These are phyloP conservation scores for Cyclopterus lumpus DNA, from an alignment of 2,797 vertebrate genomes.

Conservation along the genomic window DNA sequence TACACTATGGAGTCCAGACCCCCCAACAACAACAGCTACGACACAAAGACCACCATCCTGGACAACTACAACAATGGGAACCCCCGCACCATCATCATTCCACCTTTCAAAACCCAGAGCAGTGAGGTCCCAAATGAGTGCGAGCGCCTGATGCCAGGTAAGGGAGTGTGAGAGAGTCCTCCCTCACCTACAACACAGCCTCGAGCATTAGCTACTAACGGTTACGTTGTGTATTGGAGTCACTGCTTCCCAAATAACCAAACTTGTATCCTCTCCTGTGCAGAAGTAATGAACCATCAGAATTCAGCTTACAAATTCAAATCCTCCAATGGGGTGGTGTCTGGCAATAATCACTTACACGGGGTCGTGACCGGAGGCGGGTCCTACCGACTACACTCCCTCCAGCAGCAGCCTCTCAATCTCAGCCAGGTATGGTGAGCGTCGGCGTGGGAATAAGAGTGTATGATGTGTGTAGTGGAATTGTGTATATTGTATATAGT, in stretches of 20 bases:
- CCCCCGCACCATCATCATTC: conserved; percentile 96
- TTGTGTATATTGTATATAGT: background rate
- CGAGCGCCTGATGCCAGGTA: conserved; percentile 93
- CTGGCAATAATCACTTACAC: conserved; percentile 90
- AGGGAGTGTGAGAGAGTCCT: conserved; percentile 9
- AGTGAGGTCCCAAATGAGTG: conserved; percentile 90
- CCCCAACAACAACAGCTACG: conserved; percentile 86
- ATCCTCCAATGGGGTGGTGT: conserved; percentile 90
- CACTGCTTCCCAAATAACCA: background rate
- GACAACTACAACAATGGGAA: conserved; percentile 92
- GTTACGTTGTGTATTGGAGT: background rate
- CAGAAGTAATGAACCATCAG: conserved; percentile 92
- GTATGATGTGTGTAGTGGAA: background rate
- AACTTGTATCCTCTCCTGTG: background rate
- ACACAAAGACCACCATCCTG: conserved; percentile 89
- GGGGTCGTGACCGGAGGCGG: conserved; percentile 87
- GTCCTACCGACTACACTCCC: conserved; percentile 91
- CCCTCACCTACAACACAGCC: background rate
- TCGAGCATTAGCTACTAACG: background rate
- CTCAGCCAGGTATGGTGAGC: conserved; percentile 93
- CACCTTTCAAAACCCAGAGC: conserved; percentile 94
- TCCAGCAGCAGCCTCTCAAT: conserved; percentile 99
- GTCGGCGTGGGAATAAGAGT: background rate
- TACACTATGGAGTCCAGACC: conserved; percentile 87
- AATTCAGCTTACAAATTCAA: conserved; percentile 95